Percentiles rank a stretch among this genome's conserved stretches.
These are phyloP conservation scores for Pangasius larnaudii DNA, from an alignment of 2,797 vertebrate genomes.

Conservation along the genomic window DNA sequence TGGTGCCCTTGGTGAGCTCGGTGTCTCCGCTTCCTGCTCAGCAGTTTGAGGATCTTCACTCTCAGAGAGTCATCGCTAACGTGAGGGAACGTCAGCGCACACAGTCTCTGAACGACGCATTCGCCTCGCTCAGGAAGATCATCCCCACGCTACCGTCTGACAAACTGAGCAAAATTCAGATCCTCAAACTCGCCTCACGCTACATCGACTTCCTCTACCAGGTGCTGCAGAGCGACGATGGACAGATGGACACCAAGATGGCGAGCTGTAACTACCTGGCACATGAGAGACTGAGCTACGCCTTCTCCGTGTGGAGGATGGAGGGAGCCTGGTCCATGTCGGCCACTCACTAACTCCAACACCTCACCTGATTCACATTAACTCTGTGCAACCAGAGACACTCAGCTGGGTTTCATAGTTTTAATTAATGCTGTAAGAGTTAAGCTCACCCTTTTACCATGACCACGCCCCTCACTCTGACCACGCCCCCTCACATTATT, in stretches of 20 bases:
- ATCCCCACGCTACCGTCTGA: conserved; percentile 91
- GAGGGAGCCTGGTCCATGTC: conserved; percentile 95
- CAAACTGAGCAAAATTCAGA: conserved; percentile 95
- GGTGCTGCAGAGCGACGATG: conserved; percentile 88
- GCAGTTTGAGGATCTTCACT: conserved; percentile 81
- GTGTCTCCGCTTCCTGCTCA: conserved; percentile 57
- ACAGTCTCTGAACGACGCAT: conserved; percentile 89
- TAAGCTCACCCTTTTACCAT: background rate
- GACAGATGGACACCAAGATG: conserved; percentile 85
- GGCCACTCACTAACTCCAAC: conserved; percentile 78
- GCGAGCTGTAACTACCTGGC: conserved; percentile 89
- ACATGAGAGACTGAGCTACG: conserved; percentile 90
- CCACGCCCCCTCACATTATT: background rate
- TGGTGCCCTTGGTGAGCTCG: conserved; percentile 56
- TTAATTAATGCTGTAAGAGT: background rate
- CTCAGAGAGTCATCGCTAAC: conserved; percentile 87
- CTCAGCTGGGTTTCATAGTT: background rate
- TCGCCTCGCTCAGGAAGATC: conserved; percentile 87
- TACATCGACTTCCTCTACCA: conserved; percentile 94
- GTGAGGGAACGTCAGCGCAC: conserved; percentile 89
- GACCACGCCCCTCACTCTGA: background rate
- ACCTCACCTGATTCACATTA: background rate
- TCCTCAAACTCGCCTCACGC: conserved; percentile 87
- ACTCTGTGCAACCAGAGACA: background rate
- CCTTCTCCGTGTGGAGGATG: conserved; percentile 95